Evolutionary conservation across 2,113 vertebrate genomes (phyloP).

Genomic region (Cavia porcellus): DNA sequence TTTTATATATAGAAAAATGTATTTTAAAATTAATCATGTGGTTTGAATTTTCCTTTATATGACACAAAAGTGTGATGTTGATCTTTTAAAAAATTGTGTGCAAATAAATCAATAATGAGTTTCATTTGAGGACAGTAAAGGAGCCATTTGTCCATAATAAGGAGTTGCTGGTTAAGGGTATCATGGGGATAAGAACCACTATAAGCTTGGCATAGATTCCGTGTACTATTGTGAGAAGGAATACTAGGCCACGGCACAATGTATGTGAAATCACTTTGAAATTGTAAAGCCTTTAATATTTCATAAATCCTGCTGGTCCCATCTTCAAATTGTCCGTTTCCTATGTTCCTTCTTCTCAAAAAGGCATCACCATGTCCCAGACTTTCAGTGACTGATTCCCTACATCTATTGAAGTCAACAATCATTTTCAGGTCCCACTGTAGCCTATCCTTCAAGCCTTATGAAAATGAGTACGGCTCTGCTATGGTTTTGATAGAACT

Average conservation of each 20-base stretch:
- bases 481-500: neutral
- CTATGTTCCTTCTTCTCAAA: neutral
- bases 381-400: neutral
- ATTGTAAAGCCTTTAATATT: neutral
- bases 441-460: neutral
- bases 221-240: neutral
- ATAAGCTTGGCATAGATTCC: neutral
- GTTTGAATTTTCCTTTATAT: slow-evolving; percentile 17
- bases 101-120: slow-evolving; percentile 9
- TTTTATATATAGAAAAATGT: neutral
- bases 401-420: neutral
- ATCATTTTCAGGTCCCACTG: neutral
- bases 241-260: neutral
- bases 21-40: slow-evolving; percentile 19
- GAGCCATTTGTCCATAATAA: neutral
- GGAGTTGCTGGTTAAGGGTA: neutral
- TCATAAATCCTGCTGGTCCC: neutral
- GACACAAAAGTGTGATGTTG: neutral
- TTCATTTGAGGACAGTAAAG: slow-evolving; percentile 1
- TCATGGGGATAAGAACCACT: neutral
- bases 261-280: neutral
- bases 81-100: slow-evolving; percentile 5
- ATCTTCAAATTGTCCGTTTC: neutral
- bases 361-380: neutral
- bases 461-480: neutral